phyloP scores from a whole-genome alignment of 1,140 invertebrate genomes.

The Stenopsyche tienmushanensis region DNA sequence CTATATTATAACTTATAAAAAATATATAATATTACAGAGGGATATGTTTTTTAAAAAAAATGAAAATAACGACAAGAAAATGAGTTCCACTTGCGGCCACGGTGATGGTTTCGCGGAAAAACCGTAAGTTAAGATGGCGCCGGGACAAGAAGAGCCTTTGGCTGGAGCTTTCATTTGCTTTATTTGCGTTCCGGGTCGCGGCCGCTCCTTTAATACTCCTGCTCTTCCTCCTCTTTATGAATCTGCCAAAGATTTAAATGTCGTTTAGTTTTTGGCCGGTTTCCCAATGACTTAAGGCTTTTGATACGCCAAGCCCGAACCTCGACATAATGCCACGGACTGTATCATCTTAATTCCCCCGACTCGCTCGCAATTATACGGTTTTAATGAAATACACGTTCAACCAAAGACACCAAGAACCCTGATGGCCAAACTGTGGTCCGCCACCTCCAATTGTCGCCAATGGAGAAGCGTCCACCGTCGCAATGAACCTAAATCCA shows the following conservation, averaged over 20 bases:
- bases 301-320: conserved; percentile 5
- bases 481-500: too few species aligned
- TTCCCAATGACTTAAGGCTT: conserved; percentile 39
- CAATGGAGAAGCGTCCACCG: too few species aligned
- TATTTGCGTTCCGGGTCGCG: conserved; percentile 24
- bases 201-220: background rate
- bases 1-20: too few species aligned
- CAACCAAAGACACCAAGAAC: too few species aligned
- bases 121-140: conserved; percentile 35
- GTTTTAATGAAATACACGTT: conserved; percentile 39
- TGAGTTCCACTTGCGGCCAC: too few species aligned
- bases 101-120: conserved; percentile 1
- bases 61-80: too few species aligned
- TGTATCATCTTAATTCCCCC: conserved; percentile 40
- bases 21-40: too few species aligned
- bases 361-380: conserved; percentile 38
- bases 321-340: conserved; percentile 20
- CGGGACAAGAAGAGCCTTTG: conserved; percentile 24
- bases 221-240: conserved; percentile 27
- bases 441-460: too few species aligned
- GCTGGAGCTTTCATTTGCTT: conserved; percentile 24
- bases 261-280: conserved; percentile 40
- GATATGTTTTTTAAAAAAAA: too few species aligned
- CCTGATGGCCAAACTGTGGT: conserved; percentile 7
- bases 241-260: conserved; percentile 38